Base-by-base conservation (phyloP, 2,113 vertebrate genomes). In the Motacilla alba region DNA sequence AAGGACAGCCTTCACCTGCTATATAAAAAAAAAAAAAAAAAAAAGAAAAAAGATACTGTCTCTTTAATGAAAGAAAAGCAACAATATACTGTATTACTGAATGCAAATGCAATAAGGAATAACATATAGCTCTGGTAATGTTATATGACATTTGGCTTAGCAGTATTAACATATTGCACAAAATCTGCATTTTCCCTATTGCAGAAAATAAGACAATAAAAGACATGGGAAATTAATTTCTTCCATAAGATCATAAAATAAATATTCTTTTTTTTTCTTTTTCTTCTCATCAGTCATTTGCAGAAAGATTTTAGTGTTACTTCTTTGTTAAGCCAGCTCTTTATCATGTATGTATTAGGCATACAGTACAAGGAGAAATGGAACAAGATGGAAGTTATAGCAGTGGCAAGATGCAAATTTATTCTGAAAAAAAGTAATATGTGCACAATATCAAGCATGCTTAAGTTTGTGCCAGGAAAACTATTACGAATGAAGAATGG, bases 351-450 rank as follows among this genome's bases (percentile, higher is more conserved):
- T 97, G 95, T 92, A 68, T 70, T 92, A 79, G 66, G 81, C 55
- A 92, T 83, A 96, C 84, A 93, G 53, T 73, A 93, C 53, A 87
- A 96, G 95, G 97, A 96, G 96, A 97, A 96, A 96, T 77, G 88
- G 90, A 97, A 94, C 69, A 95, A 88, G 94, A 94, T 96, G 93
- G 88, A 83, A 86, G 18, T 95, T 95, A 95, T 73, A 97, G 82
- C 91, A 97, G 95, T 53, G 95, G 93, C 87, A 96, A 94, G 83
- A 96, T 96, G 95, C 94, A 97, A 95, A 96, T 96, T 97, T 96
- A 97, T 97, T 97, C 93, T 95, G 90, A 92, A 96, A 95, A 95
- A 97, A 96, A 97, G 94, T 95, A 97, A 95, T 85, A 94, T 83
- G 93, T 93, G 96, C 90, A 97, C 96, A 98, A 96, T 89, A 95